Evolutionary conservation across 2,888 invertebrate species (phyloP).

Genomic region (Phyllotreta striolata): DNA sequence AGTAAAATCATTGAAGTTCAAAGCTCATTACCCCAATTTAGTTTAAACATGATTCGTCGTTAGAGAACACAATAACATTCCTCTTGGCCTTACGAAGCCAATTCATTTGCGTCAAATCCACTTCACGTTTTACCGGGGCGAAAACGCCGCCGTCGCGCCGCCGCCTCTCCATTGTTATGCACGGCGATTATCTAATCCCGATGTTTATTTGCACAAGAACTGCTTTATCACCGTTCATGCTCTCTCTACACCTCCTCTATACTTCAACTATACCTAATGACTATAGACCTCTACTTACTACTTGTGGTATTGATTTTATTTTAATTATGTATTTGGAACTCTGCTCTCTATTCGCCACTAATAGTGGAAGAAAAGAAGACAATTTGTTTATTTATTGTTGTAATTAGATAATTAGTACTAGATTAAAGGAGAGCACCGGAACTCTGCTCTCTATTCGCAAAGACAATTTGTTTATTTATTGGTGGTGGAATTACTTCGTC

Average conservation of each 20-base stretch:
- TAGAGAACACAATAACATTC: conserved; percentile 55
- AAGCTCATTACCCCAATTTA: conserved; percentile 60
- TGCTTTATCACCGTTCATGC: not conserved
- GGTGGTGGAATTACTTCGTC: too few species aligned
- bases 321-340: too few species aligned
- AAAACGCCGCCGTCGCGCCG: conserved; percentile 3
- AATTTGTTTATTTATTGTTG: too few species aligned
- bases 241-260: not conserved
- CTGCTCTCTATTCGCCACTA: too few species aligned
- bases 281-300: too few species aligned
- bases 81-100: conserved; percentile 59
- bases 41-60: conserved; percentile 60
- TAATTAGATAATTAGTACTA: too few species aligned
- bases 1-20: conserved; percentile 52
- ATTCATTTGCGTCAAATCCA: conserved; percentile 53
- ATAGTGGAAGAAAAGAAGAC: too few species aligned
- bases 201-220: conserved; percentile 14
- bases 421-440: too few species aligned
- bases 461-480: too few species aligned
- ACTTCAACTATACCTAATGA: not conserved
- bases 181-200: conserved; percentile 20
- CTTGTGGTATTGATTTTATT: too few species aligned
- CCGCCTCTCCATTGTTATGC: conserved; percentile 12
- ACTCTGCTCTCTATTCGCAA: too few species aligned
- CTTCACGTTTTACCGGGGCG: conserved; percentile 32